These are phyloP conservation scores for Cyrtorhinus lividipennis DNA, from an alignment of 1,140 invertebrate genomes.

Conservation along the genomic window DNA sequence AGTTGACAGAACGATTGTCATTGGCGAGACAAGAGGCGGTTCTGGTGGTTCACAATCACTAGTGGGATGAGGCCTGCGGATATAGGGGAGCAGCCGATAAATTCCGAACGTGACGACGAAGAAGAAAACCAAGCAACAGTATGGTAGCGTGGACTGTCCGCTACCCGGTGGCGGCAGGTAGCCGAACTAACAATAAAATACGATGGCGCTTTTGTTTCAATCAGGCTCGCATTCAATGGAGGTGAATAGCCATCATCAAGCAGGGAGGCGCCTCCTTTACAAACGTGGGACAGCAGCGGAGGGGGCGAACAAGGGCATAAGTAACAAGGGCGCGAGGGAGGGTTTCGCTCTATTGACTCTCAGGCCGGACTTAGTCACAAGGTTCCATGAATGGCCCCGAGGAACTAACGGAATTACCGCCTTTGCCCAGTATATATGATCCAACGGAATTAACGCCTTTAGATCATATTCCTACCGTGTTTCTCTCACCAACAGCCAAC, in stretches of 20 bases:
- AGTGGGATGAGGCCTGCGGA: no score
- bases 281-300: not conserved
- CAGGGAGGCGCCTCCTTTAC: not conserved
- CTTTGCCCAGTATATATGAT: not conserved
- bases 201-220: conserved; percentile 18
- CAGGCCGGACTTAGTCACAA: not conserved
- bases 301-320: no score
- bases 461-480: not conserved
- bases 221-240: conserved; percentile 15
- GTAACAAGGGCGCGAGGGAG: not conserved
- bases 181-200: conserved; percentile 18
- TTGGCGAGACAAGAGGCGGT: not conserved
- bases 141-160: no score
- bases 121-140: not conserved
- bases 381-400: not conserved
- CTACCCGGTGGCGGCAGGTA: not conserved
- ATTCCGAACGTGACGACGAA: not conserved
- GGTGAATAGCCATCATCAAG: conserved; percentile 21
- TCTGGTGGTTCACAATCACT: no score
- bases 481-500: not conserved
- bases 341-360: not conserved
- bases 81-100: no score
- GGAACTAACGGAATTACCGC: not conserved
- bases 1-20: not conserved
- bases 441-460: not conserved